Conservation (phyloP, 2,797 vertebrate genomes). For the Cynopterus sphinx region DNA sequence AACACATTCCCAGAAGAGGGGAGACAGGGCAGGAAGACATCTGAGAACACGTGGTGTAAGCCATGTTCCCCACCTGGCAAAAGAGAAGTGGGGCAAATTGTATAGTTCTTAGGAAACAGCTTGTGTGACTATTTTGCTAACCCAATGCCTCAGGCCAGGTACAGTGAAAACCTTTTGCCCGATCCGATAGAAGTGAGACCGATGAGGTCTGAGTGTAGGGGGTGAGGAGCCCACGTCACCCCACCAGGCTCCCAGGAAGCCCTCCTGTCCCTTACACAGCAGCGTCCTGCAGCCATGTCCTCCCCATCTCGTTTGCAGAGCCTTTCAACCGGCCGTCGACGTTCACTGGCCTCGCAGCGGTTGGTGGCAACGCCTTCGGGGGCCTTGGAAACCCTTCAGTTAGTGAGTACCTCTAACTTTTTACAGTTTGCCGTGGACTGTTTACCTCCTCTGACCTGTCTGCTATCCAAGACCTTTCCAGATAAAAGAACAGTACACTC, state of each 20-base stretch:
- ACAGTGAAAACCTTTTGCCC: not conserved
- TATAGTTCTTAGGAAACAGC: not conserved
- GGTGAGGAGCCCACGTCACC: rapidly evolving
- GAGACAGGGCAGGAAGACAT: not conserved
- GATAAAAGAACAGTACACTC: not conserved
- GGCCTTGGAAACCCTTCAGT: conserved; percentile 97
- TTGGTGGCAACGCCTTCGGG: conserved; percentile 97
- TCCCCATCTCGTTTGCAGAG: conserved; percentile 85
- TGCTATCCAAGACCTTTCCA: not conserved
- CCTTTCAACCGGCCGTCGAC: conserved; percentile 93
- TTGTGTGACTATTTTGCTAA: not conserved
- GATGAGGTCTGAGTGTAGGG: not conserved
- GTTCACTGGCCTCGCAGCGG: conserved; percentile 94
- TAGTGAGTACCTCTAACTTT: conserved; percentile 91
- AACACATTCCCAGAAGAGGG: not conserved
- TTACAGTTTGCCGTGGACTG: not conserved
- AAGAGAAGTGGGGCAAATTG: not conserved
- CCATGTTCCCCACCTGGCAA: not conserved
- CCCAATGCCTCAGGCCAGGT: not conserved
- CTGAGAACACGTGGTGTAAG: not conserved
- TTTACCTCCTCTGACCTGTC: not conserved
- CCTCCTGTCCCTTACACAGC: rapidly evolving
- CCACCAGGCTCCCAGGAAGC: not conserved
- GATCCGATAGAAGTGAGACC: not conserved
- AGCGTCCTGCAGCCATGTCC: not conserved